Conservation (phyloP, 2,797 vertebrate genomes). For the Enteromius radiatus region DNA sequence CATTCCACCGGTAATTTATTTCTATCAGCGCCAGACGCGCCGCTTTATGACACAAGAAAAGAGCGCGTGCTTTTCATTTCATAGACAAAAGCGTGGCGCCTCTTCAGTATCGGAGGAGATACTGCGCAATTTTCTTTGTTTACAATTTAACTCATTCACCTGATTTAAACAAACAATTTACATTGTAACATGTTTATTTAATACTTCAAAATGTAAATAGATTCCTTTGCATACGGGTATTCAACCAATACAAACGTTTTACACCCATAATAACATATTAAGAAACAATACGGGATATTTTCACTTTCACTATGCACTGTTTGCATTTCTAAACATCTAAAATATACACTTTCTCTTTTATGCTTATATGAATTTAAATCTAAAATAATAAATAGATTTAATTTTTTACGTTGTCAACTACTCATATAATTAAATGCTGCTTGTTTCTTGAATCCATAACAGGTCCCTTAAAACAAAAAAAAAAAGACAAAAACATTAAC, state of each 20-base stretch:
- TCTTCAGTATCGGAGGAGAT: background rate
- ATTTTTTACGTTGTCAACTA: background rate
- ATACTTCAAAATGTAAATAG: background rate
- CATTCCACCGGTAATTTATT: background rate
- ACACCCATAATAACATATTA: background rate
- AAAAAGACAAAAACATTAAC: background rate
- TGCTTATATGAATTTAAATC: background rate
- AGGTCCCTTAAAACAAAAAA: background rate
- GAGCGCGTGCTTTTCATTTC: background rate
- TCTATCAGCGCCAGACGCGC: background rate
- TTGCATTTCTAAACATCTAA: background rate
- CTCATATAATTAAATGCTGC: background rate
- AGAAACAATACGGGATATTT: background rate
- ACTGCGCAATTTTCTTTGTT: background rate
- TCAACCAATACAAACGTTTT: background rate
- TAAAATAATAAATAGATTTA: background rate
- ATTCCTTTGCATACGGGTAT: background rate
- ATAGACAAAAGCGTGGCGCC: background rate
- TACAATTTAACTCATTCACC: background rate
- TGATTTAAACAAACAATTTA: background rate
- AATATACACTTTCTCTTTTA: background rate
- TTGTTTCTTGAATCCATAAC: background rate
- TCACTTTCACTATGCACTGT: background rate
- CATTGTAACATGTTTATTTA: background rate
- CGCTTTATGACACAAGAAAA: constrained; percentile 2